phyloP scores from a whole-genome alignment of 1,140 invertebrate species.

The Aethina tumida region DNA sequence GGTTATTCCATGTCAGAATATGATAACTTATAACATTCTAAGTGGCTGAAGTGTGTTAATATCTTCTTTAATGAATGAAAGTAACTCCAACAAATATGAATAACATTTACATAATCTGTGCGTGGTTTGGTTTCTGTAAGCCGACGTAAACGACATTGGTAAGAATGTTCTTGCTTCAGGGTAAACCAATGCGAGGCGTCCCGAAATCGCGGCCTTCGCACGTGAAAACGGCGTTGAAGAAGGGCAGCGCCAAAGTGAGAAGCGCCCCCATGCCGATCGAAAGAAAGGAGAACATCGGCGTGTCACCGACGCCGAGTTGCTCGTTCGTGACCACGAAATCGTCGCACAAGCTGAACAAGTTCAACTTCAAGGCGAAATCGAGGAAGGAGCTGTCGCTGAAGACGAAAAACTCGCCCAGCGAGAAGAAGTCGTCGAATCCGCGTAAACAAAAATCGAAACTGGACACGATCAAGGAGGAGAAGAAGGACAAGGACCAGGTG shows the following conservation, averaged over 20 bases:
- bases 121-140: constrained; percentile 9
- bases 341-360: constrained; percentile 15
- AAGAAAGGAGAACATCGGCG: constrained; percentile 25
- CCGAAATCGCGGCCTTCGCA: constrained; percentile 23
- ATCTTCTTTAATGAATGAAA: too few relatives aligned
- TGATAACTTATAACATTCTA: too few relatives aligned
- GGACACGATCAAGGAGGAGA: constrained; percentile 4
- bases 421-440: constrained; percentile 14
- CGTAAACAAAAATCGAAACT: constrained; percentile 13
- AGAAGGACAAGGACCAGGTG: constrained; percentile 12
- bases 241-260: constrained; percentile 12
- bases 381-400: constrained; percentile 20
- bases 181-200: constrained; percentile 21
- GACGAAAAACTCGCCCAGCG: constrained; percentile 17
- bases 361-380: constrained; percentile 17
- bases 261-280: constrained; percentile 23
- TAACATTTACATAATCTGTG: too few relatives aligned
- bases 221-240: constrained; percentile 19
- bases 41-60: too few relatives aligned
- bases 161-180: constrained; percentile 31
- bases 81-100: too few relatives aligned
- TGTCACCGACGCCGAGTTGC: constrained; percentile 25
- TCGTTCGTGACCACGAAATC: constrained; percentile 15
- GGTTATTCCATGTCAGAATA: too few relatives aligned
- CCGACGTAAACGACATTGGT: constrained; percentile 21